Evolutionary conservation across 2,797 vertebrate genomes (phyloP).

Genomic region (Strix occidentalis): DNA sequence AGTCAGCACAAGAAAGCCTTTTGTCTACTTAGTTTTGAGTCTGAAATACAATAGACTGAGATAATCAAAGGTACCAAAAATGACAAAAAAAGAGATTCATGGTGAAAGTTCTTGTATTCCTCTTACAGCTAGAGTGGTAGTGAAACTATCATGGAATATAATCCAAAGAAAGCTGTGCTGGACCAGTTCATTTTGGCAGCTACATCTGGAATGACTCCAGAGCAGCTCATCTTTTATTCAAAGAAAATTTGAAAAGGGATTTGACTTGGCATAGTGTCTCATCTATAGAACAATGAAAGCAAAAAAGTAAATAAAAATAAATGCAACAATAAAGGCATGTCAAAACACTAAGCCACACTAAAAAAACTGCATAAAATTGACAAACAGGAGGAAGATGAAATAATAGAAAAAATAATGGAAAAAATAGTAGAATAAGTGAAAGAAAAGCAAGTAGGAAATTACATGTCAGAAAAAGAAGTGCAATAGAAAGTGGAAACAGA

Average conservation of each 20-base stretch:
- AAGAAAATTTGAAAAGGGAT: constrained; percentile 60
- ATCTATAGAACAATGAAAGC: constrained; percentile 46
- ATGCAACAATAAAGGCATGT: constrained; percentile 61
- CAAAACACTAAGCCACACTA: constrained; percentile 5
- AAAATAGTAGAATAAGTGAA: constrained; percentile 6
- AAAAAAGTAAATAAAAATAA: constrained; percentile 65
- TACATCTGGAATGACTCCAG: constrained; percentile 58
- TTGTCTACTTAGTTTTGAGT: background rate
- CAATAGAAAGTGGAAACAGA: background rate
- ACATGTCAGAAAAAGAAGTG: background rate
- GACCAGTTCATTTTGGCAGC: constrained; percentile 45
- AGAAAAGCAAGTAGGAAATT: constrained; percentile 48
- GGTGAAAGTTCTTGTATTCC: background rate
- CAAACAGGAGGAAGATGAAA: constrained; percentile 39
- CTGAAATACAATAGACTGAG: background rate
- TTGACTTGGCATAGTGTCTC: constrained; percentile 60
- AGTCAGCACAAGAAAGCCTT: background rate
- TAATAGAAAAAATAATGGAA: constrained; percentile 48
- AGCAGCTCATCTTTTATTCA: constrained; percentile 69
- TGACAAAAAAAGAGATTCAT: background rate
- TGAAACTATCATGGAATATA: background rate
- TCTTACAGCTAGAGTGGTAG: background rate
- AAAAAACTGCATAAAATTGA: constrained; percentile 26
- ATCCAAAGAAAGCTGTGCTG: constrained; percentile 19
- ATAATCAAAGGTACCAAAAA: background rate